Evolutionary conservation across 2,113 vertebrate species (phyloP), one percentile per base, ranked within the genome.

Genomic region (Notothenia coriiceps): DNA sequence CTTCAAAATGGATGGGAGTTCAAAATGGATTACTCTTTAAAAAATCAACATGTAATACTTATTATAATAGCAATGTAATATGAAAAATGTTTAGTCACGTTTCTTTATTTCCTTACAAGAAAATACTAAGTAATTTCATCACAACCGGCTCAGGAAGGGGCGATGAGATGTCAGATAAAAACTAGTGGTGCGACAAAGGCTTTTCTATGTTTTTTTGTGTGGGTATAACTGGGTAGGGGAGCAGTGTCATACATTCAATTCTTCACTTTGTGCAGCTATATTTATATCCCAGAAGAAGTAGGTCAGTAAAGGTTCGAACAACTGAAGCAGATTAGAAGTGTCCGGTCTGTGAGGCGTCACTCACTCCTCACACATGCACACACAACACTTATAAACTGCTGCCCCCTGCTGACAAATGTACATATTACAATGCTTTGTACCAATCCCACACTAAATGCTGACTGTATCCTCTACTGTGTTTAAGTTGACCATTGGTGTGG

Each of bases 341-440:
- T 66, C 70, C 70, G 0, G 25, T 62, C 52, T 83, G 61, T 9
- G 50, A 17, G n/a, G 29, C 11, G 1, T 56, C 73, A 49, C 10
- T 65, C 56, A 25, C 66, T n/a, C 17, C 22, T 40, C 17, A 60
- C 25, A 10, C 14, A 2, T 1, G 18, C 49, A 46, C 2, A 52
- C 49, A 46, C 1, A 52, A 69, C 3, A 49, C n/a, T 54, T 40
- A 5, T 4, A 4, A n/a, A 35, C 72, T 88, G 87, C 89, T 91
- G 90, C 91, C 87, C 72, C 64, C 92, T 87, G 57, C 69, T 86
- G 92, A 61, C 50, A 70, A 73, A 12, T 18, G 10, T 10, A 18
- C 6, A 2, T 35, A 74, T 60, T 62, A 63, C 70, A 71, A 54
- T 6, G 2, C 10, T 35, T 50, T 13, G 14, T 20, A 6, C 33